Percentiles rank a stretch among this genome's conserved stretches.
These are phyloP conservation scores for Caenorhabditis sp. DNA, from an alignment of 2,888 invertebrate species.

Conservation along the genomic window DNA sequence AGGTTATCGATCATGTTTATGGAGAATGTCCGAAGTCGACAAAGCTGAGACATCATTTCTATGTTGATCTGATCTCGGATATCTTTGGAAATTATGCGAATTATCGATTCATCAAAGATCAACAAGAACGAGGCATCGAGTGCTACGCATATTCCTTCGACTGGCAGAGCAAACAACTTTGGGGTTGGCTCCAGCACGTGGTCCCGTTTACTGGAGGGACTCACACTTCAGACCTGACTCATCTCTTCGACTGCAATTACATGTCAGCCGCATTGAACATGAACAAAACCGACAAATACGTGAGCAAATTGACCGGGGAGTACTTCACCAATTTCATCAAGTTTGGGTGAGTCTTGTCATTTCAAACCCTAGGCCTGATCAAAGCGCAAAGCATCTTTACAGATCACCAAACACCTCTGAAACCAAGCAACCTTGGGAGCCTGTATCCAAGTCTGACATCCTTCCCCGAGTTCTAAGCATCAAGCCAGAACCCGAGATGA, in stretches of 20 bases:
- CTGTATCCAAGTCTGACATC: background rate
- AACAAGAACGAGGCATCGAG: constrained; percentile 11
- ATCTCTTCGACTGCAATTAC: constrained; percentile 59
- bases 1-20: constrained; percentile 41
- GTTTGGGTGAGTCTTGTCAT: constrained; percentile 52
- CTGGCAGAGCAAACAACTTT: constrained; percentile 48
- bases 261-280: constrained; percentile 51
- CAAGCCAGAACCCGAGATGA: background rate
- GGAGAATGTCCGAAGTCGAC: constrained; percentile 15
- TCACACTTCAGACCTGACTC: constrained; percentile 55
- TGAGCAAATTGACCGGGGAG: constrained; percentile 46
- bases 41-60: background rate
- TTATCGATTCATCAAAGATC: constrained; percentile 44
- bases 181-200: constrained; percentile 51
- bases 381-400: too few species aligned
- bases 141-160: constrained; percentile 54
- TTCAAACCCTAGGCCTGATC: too few species aligned
- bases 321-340: constrained; percentile 55
- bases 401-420: too few species aligned
- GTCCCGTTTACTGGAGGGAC: constrained; percentile 57
- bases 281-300: constrained; percentile 45
- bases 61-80: constrained; percentile 53
- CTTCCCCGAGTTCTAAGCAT: background rate
- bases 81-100: constrained; percentile 53
- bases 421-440: too few species aligned